These are phyloP conservation scores for Pogonocichla stellata DNA, from an alignment of 2,113 vertebrate species.

Conservation along the genomic window DNA sequence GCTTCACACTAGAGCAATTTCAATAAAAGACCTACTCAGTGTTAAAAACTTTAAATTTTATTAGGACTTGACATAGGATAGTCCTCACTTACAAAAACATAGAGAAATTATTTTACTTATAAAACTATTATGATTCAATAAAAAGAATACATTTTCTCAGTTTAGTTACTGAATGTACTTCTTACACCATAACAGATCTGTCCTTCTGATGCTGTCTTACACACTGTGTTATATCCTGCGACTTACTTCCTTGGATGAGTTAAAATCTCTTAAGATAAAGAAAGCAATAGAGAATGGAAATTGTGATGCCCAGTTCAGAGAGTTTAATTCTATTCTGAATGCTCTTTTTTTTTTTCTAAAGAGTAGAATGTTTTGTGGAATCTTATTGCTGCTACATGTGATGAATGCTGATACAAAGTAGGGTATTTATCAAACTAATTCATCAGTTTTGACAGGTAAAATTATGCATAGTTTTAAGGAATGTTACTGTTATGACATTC, in stretches of 20 bases:
- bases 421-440: neutral
- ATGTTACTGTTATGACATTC: neutral
- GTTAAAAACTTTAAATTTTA: neutral
- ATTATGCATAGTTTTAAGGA: neutral
- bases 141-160: neutral
- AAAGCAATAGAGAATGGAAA: neutral
- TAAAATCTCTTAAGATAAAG: neutral
- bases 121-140: neutral
- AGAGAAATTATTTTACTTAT: neutral
- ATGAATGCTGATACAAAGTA: neutral
- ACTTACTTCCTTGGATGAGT: neutral
- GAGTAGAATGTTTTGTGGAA: neutral
- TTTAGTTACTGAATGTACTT: neutral
- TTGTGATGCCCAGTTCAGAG: neutral
- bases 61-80: neutral
- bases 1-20: neutral
- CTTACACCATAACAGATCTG: neutral
- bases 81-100: neutral
- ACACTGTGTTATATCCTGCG: neutral
- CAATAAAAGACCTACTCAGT: neutral
- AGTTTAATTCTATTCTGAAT: neutral
- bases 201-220: neutral
- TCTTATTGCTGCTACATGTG: neutral
- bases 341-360: neutral
- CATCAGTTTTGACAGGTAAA: neutral